Conservation (phyloP, 2,797 vertebrate species). For the Schizothorax lantsangensis region DNA sequence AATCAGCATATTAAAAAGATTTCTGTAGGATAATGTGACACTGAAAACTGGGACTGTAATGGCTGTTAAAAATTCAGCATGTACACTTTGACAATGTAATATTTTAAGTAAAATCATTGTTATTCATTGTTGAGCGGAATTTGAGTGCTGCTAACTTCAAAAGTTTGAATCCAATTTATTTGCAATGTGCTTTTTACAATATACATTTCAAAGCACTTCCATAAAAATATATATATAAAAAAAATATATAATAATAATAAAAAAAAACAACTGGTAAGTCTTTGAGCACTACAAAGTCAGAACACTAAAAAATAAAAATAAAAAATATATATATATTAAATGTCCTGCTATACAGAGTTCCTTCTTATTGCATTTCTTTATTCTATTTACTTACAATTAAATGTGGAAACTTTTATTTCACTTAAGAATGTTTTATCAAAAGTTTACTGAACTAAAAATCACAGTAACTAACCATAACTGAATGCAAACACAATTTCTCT, state of each 20-base stretch:
- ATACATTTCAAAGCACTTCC: neutral
- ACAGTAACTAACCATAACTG: neutral
- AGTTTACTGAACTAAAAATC: neutral
- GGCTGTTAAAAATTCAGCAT: neutral
- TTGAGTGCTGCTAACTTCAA: neutral
- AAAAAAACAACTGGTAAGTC: neutral
- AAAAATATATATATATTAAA: neutral
- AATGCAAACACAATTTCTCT: neutral
- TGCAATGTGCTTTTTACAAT: neutral
- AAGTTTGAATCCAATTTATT: neutral
- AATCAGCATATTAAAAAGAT: neutral
- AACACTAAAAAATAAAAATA: neutral
- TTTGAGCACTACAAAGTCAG: neutral
- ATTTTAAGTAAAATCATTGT: neutral
- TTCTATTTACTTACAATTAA: neutral
- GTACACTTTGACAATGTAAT: neutral
- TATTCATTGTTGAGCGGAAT: neutral
- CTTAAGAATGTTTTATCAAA: neutral
- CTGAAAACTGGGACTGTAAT: neutral
- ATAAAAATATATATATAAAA: neutral
- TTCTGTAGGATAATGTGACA: neutral
- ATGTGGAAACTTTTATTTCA: neutral
- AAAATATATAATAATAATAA: neutral
- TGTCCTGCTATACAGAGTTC: neutral
- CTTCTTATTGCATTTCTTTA: neutral